phyloP scores from a whole-genome alignment of 2,888 invertebrate species.

The Chymomyza fuscimana region DNA sequence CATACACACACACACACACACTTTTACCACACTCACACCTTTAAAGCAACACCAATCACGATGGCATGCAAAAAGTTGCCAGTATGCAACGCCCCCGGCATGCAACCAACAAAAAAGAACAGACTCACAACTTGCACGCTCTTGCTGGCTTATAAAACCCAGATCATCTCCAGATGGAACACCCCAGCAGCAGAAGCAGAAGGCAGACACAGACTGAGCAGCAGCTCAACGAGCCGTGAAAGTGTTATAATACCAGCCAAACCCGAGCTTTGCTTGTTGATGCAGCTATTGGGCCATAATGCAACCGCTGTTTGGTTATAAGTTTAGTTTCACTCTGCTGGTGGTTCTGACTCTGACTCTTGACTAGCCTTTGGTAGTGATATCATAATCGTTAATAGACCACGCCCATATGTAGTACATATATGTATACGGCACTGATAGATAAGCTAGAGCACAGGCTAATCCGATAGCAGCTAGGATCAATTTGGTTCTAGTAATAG shows the following conservation, averaged over 20 bases:
- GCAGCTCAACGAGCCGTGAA: conserved; percentile 79
- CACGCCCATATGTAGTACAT: conserved; percentile 60
- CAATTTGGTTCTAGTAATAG: not conserved
- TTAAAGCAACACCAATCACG: conserved; percentile 60
- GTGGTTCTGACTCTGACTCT: not conserved
- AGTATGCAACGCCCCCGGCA: conserved; percentile 59
- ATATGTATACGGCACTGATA: not conserved
- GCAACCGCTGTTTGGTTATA: conserved; percentile 33
- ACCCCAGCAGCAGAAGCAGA: conserved; percentile 35
- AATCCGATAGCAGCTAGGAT: not conserved
- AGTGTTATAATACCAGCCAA: conserved; percentile 78
- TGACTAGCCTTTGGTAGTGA: conserved; percentile 28
- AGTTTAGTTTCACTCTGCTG: conserved; percentile 42
- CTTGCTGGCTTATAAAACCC: conserved; percentile 44
- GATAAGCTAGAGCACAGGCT: conserved; percentile 20
- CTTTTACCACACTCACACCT: conserved; percentile 16
- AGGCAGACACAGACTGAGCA: conserved; percentile 32
- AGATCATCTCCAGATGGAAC: conserved; percentile 53
- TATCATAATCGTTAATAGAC: conserved; percentile 71
- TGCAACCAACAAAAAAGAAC: conserved; percentile 33
- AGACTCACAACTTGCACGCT: conserved; percentile 35
- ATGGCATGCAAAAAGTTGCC: conserved; percentile 65
- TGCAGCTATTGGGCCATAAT: conserved; percentile 23
- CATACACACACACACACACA: too few species aligned
- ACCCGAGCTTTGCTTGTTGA: conserved; percentile 34